A percentile compares a stretch with the other conserved stretches of the same genome.
Evolutionary conservation across 2,888 invertebrate genomes (phyloP).

Genomic region (Philaethria dido): DNA sequence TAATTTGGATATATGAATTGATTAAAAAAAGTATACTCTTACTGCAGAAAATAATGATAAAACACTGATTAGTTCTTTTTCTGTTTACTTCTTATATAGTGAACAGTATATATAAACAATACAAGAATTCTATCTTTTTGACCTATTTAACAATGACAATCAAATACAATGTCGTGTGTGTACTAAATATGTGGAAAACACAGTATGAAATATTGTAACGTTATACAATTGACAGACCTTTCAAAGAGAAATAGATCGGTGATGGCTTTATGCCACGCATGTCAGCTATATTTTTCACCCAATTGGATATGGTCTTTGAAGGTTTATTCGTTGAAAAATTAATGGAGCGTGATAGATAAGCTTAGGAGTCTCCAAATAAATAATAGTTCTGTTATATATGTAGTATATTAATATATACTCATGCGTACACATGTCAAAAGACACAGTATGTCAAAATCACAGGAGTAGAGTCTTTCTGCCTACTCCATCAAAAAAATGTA

Average conservation of each 20-base stretch:
- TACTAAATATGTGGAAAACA: neutral
- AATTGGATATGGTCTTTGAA: slow-evolving; percentile 15
- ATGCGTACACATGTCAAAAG: no score
- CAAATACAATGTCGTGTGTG: neutral
- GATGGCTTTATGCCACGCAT: slow-evolving; percentile 3
- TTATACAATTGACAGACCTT: slow-evolving; percentile 8
- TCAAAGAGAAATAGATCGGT: slow-evolving; percentile 8
- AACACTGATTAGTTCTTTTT: neutral
- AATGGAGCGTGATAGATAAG: neutral
- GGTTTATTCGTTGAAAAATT: slow-evolving; percentile 6
- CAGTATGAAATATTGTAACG: slow-evolving; percentile 7
- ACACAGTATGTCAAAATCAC: no score
- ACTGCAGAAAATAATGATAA: no score
- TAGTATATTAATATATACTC: neutral
- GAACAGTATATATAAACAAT: neutral
- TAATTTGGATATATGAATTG: no score
- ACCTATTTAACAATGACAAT: neutral
- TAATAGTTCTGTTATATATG: neutral
- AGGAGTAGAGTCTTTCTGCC: no score
- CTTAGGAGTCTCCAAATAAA: neutral
- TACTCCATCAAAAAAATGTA: no score
- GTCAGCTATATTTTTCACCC: slow-evolving; percentile 14
- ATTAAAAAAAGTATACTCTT: no score
- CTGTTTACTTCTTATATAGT: neutral
- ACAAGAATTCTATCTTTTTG: neutral